These are phyloP conservation scores for Porites australiensis DNA, from an alignment of 64 coral and sea anemone genomes.

Conservation along the genomic window DNA sequence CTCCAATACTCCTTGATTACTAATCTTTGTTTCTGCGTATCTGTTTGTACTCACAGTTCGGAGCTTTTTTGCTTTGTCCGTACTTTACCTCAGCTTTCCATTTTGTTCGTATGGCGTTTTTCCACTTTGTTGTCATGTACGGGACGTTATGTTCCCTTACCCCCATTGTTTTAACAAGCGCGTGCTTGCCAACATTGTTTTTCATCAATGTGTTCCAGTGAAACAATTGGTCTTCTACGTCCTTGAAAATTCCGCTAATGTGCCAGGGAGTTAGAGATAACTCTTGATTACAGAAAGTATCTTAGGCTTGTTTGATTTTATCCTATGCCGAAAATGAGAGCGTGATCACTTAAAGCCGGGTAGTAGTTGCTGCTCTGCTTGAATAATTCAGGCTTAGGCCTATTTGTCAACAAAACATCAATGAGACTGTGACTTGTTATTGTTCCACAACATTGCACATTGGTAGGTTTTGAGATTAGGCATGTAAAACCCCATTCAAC, in stretches of 20 bases:
- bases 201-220: conserved; percentile 34
- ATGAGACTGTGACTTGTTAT: conserved; percentile 5
- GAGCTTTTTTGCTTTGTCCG: conserved; percentile 13
- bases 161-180: conserved; percentile 57
- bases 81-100: conserved; percentile 67
- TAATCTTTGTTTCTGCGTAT: conserved; percentile 17
- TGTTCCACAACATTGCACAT: not conserved
- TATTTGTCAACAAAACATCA: conserved; percentile 34
- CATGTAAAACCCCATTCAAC: conserved; percentile 28
- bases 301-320: conserved; percentile 56
- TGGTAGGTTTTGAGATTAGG: conserved; percentile 15
- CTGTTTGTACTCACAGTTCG: conserved; percentile 40
- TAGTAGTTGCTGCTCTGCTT: not conserved
- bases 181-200: not conserved
- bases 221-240: conserved; percentile 17
- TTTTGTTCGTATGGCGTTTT: conserved; percentile 58
- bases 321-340: conserved; percentile 32
- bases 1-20: too few species aligned
- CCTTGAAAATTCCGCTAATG: not conserved
- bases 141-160: conserved; percentile 52
- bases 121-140: conserved; percentile 66
- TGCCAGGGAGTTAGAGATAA: conserved; percentile 17
- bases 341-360: conserved; percentile 38
- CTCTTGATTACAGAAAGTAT: conserved; percentile 12
- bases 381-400: conserved; percentile 22